Evolutionary conservation across 2,113 vertebrate genomes (phyloP), one percentile per base, ranked within the genome.

Genomic region (Trinectes maculatus): DNA sequence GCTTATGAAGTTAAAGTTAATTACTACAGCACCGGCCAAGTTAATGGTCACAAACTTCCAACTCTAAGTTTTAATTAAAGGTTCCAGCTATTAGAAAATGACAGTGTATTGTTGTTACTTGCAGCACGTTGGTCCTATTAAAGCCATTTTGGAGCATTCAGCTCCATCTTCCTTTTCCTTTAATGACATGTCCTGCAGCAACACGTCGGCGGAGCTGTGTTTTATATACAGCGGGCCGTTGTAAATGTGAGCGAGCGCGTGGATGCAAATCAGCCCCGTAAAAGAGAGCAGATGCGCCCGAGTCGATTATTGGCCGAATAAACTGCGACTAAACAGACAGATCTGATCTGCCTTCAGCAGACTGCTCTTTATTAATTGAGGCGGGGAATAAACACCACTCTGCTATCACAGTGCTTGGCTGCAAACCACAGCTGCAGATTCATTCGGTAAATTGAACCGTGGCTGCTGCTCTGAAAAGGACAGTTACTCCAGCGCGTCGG

Each of bases 321-420:
- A 71, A 43, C 46, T 67, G 58, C 4, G 28, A 59, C 69, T 65
- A 70, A 51, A 54, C 61, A 59, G 46, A 62, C 72, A 49, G 54
- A 62, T 71, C 36, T 55, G 74, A 68, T 78, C 44, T 64, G 61
- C 42, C 22, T 44, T 59, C 26, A 51, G 24, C 71, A 81, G 70
- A 49, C 66, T 37, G 53, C 46, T 48, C 43, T 22, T 65, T 37
- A 81, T 74, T 59, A 26, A 47, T 58, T 58, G 57, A 54, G 28
- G 61, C 22, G 25, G 56, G 6, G 61, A 64, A 53, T 61, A 78
- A 81, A 75, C 67, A 65, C 55, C 61, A 64, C 44, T 62, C 56
- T 43, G 36, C 51, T 73, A 21, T n/a, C 19, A 43, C 61, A 19
- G 15, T 0, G 29, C 33, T 64, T 34, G 52, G 36, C 70, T 36